These are phyloP conservation scores for Dicaeum eximium DNA, from an alignment of 2,113 vertebrate species.

Conservation along the genomic window DNA sequence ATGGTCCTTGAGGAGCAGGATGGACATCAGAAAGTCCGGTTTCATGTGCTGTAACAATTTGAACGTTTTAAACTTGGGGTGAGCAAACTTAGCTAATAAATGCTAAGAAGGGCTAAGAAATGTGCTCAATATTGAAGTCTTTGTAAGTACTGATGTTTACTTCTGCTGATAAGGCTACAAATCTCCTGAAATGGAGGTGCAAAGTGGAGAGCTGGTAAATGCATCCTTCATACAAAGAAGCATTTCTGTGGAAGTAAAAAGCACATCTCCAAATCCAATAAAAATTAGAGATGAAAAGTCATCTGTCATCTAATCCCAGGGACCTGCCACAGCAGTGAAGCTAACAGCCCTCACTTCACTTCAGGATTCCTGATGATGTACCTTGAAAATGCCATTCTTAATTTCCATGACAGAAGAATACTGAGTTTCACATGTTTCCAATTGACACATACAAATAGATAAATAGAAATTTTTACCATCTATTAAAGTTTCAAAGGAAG, in stretches of 20 bases:
- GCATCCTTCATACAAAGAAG: not conserved
- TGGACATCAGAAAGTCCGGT: not conserved
- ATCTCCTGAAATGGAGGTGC: not conserved
- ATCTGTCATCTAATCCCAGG: not conserved
- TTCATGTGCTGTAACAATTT: not conserved
- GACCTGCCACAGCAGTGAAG: not conserved
- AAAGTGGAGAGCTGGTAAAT: not conserved
- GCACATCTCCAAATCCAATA: not conserved
- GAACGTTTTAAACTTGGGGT: not conserved
- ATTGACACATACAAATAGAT: constrained; percentile 5
- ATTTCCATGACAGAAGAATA: constrained; percentile 26
- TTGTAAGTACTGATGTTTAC: not conserved
- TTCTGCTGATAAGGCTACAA: not conserved
- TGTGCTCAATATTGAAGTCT: not conserved
- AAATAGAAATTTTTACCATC: constrained; percentile 1
- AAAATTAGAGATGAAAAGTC: not conserved
- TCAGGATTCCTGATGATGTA: not conserved
- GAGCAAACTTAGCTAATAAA: not conserved
- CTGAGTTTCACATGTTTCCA: constrained; percentile 5
- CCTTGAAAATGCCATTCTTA: not conserved
- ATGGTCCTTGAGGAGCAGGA: not conserved
- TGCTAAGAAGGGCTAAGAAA: not conserved
- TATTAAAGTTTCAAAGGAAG: constrained; percentile 29
- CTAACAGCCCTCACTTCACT: not conserved
- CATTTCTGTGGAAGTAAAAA: not conserved